Base-by-base conservation (phyloP, 2,797 vertebrate genomes). In the Myotis daubentonii region DNA sequence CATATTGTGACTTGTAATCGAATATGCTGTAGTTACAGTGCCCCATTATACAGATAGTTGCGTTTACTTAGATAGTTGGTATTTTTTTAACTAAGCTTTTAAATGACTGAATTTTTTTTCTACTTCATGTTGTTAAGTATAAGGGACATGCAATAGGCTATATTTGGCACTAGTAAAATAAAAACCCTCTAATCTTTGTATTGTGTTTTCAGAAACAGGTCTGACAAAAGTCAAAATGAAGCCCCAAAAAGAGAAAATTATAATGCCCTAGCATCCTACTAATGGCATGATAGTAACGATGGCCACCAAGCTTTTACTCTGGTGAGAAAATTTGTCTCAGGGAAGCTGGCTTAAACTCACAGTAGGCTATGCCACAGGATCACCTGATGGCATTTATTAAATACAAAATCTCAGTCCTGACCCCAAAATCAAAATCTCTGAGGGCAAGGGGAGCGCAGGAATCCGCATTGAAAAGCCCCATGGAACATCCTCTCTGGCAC, bases 81-180 rank as follows among this genome's bases (percentile, higher is more conserved):
- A 30, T 57, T 89, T 92, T 95, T 70, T 72, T 30, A 91, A 94
- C 68, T 78, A 86, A 91, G 30, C 36, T 87, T 92, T 95, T 75
- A 94, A 87, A 66, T 71, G 55, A 81, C 47, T 75, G 41, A 51
- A 22, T 30, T 17, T 88, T 91, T 91, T 92, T 68, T 19, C 33
- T 81, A 28, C 47, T 86, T 65, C n/a, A 66, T 74, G 22, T 47
- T 60, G 33, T 84, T 83, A 86, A 74, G 8, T 41, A 6, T 66
- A 41, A 55, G 33, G 2, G 53, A 86, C 9, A 66, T 71, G 38
- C 16, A 57, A 4, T 71, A 53, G 38, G 33, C 22, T 22, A 23
- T 41, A 62, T 6, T 53, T 25, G 71, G 19, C 22, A 33, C 19
- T 65, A 30, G 13, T 80, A 85, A 96, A 96, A 87, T 41, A 57